Evolutionary conservation across 2,113 vertebrate genomes (phyloP).

Genomic region (Gasterosteus nipponicus): DNA sequence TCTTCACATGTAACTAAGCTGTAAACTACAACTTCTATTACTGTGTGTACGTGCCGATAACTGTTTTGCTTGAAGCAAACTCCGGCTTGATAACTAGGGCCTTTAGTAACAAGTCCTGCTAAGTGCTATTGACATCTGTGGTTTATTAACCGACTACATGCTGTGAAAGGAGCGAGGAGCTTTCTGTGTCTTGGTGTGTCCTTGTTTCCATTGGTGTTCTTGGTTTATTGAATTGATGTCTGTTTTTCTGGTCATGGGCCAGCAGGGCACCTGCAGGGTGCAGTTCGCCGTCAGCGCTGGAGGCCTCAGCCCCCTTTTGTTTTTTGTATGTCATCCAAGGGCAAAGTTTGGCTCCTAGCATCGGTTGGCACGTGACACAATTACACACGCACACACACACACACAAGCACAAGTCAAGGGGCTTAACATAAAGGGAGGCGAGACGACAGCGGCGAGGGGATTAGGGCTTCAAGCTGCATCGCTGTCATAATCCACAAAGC

Average conservation of each 20-base stretch:
- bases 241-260: slow-evolving; percentile 1
- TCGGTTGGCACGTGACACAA: slow-evolving; percentile 51
- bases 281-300: slow-evolving; percentile 35
- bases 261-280: slow-evolving; percentile 28
- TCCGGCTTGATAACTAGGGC: neutral
- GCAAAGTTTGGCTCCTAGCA: slow-evolving; percentile 38
- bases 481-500: slow-evolving; percentile 74
- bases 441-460: slow-evolving; percentile 53
- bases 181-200: neutral
- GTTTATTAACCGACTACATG: neutral
- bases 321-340: slow-evolving; percentile 38
- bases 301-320: slow-evolving; percentile 49
- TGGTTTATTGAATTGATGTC: slow-evolving; percentile 12
- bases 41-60: neutral
- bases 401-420: slow-evolving; percentile 52
- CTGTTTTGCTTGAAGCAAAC: neutral
- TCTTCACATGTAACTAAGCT: neutral
- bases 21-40: neutral
- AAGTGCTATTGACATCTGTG: neutral
- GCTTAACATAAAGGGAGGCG: slow-evolving; percentile 69
- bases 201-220: neutral
- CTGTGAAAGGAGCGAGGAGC: neutral
- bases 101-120: neutral
- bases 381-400: slow-evolving; percentile 38
- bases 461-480: slow-evolving; percentile 74